These are phyloP conservation scores for Avahi laniger DNA, from an alignment of 2,797 vertebrate genomes.

Conservation along the genomic window DNA sequence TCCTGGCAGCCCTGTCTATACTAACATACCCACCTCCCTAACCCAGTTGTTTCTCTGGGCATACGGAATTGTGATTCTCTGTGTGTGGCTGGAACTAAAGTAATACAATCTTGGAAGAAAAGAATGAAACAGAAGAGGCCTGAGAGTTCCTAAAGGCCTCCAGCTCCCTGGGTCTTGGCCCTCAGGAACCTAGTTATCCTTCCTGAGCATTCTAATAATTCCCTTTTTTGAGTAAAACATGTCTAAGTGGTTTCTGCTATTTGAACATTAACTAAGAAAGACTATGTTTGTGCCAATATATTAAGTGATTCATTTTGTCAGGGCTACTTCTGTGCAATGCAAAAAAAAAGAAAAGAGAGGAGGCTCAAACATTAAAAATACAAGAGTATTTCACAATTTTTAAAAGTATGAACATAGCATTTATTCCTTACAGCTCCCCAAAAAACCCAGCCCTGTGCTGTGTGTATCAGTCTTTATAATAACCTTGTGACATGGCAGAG, in stretches of 20 bases:
- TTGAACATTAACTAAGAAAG: not conserved
- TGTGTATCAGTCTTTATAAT: not conserved
- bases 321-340: not conserved
- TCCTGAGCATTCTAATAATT: not conserved
- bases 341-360: not conserved
- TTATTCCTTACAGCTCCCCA: too few relatives aligned
- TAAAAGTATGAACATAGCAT: not conserved
- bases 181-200: not conserved
- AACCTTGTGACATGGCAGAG: not conserved
- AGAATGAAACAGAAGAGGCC: not conserved
- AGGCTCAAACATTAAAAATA: not conserved
- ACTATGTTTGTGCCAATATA: not conserved
- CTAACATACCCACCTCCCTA: not conserved
- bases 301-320: not conserved
- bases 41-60: not conserved
- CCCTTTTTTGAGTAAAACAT: not conserved
- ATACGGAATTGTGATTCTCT: not conserved
- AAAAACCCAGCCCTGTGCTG: not conserved
- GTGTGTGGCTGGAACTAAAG: not conserved
- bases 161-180: not conserved
- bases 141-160: not conserved
- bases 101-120: not conserved
- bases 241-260: not conserved
- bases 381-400: not conserved
- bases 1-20: not conserved